phyloP scores from a whole-genome alignment of 64 coral and sea anemone genomes.

The Montipora foliosa region DNA sequence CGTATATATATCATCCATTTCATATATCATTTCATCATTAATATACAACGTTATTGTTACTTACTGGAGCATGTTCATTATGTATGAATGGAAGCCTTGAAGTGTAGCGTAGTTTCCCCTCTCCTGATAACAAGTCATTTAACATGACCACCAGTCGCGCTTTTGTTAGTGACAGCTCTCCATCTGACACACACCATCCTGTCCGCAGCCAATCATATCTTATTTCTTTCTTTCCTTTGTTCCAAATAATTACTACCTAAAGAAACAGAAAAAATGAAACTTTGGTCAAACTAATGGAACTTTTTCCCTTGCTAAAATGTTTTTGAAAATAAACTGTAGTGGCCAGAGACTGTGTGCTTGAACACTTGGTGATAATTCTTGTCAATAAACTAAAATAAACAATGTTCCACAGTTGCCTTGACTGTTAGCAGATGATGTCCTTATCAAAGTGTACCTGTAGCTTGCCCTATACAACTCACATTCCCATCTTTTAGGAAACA shows the following conservation, averaged over 20 bases:
- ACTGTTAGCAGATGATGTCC: too few species aligned
- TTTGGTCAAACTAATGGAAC: not conserved
- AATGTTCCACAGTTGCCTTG: too few species aligned
- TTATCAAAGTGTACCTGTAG: too few species aligned
- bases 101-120: conserved; percentile 61
- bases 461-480: too few species aligned
- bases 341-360: too few species aligned
- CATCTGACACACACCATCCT: conserved; percentile 77
- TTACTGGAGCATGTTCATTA: conserved; percentile 84
- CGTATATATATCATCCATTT: too few species aligned
- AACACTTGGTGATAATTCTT: too few species aligned
- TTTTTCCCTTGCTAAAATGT: not conserved
- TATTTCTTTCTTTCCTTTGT: conserved; percentile 74
- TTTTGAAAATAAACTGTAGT: too few species aligned
- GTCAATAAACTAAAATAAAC: too few species aligned
- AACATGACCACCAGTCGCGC: conserved; percentile 52
- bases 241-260: conserved; percentile 89
- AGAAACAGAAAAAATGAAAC: not conserved
- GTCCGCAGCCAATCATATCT: conserved; percentile 87
- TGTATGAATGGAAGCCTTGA: conserved; percentile 69
- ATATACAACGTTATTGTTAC: not conserved
- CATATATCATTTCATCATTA: too few species aligned
- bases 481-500: too few species aligned
- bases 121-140: conserved; percentile 62
- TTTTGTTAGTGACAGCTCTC: not conserved